phyloP scores from a whole-genome alignment of 2,113 vertebrate species.

The Hystrix cristata region DNA sequence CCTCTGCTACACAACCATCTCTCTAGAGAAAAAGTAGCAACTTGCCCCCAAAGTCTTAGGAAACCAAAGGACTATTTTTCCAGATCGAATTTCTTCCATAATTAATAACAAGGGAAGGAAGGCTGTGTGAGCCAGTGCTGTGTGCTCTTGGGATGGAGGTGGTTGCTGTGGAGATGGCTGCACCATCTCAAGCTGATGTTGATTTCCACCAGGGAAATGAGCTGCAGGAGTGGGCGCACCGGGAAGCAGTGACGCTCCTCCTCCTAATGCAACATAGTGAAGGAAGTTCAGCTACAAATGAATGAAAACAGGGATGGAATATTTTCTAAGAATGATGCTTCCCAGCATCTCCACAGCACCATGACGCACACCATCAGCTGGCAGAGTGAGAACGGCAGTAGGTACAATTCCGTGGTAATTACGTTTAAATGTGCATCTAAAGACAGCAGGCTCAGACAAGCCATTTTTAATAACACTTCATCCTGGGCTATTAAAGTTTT shows the following conservation, averaged over 20 bases:
- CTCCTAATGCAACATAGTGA: constrained; percentile 6
- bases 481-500: constrained; percentile 53
- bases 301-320: constrained; percentile 17
- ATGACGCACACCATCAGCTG: not conserved
- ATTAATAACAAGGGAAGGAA: not conserved
- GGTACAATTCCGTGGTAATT: constrained; percentile 39
- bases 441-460: constrained; percentile 29
- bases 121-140: rapidly evolving
- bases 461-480: constrained; percentile 67
- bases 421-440: constrained; percentile 67
- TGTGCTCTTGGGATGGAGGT: not conserved
- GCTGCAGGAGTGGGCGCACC: not conserved
- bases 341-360: not conserved
- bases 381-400: not conserved
- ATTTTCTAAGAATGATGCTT: constrained; percentile 43
- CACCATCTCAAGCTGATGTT: not conserved
- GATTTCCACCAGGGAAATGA: constrained; percentile 19
- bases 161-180: constrained; percentile 25
- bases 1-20: no score
- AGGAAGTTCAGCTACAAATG: constrained; percentile 33
- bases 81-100: not conserved
- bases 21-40: not conserved
- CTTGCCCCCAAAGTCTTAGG: not conserved
- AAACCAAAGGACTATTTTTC: not conserved
- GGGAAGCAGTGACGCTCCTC: not conserved